Evolutionary conservation across 2,797 vertebrate species (phyloP).

Genomic region (Cossypha niveicapilla): DNA sequence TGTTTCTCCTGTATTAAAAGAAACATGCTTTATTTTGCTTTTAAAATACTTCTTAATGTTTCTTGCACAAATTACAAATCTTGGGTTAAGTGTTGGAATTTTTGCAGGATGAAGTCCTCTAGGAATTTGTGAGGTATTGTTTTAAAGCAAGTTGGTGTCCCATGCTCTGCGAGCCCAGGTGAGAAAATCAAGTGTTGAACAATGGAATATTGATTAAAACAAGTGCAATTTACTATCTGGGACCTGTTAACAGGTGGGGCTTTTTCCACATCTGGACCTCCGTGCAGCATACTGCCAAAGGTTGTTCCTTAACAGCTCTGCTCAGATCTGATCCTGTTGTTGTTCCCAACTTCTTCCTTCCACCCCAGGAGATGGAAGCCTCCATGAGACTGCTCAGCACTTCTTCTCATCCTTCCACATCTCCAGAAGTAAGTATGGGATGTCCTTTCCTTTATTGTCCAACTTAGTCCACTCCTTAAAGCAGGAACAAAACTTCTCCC

Average conservation of each 20-base stretch:
- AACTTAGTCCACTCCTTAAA: fast-evolving
- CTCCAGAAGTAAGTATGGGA: constrained; percentile 71
- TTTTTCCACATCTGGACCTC: not conserved
- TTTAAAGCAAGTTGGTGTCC: not conserved
- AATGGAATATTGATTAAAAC: not conserved
- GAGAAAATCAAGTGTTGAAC: not conserved
- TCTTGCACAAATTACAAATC: not conserved
- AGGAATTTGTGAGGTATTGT: not conserved
- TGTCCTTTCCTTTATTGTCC: not conserved
- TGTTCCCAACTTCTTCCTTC: constrained; percentile 93
- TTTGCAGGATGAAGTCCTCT: not conserved
- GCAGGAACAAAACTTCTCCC: not conserved
- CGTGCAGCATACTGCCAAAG: fast-evolving
- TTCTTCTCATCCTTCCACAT: constrained; percentile 69
- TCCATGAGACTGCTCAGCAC: constrained; percentile 85
- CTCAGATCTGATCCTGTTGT: constrained; percentile 75
- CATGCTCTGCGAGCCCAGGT: not conserved
- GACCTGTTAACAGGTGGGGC: not conserved
- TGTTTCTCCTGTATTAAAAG: not conserved
- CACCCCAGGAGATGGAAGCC: constrained; percentile 86
- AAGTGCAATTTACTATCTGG: not conserved
- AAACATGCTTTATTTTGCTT: not conserved
- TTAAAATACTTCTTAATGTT: not conserved
- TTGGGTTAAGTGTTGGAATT: not conserved
- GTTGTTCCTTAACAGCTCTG: constrained; percentile 74